A percentile compares a stretch with the other conserved stretches of the same genome.
Conservation (phyloP, 1,140 invertebrate species). For the Dryas iulia region DNA sequence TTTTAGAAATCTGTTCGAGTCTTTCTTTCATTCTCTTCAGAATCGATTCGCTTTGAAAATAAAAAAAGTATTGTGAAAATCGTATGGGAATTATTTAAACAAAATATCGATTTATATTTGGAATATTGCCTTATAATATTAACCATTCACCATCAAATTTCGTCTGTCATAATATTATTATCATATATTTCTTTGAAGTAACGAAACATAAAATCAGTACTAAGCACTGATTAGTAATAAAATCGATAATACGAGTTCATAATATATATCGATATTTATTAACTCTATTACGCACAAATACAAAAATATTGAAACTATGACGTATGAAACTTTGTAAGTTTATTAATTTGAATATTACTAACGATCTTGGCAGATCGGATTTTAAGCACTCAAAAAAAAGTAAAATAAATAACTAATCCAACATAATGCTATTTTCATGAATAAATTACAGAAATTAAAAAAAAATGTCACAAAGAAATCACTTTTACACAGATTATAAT, state of each 20-base stretch:
- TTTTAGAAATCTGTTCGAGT: too few species aligned
- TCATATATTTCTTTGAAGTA: neutral
- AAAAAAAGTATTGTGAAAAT: too few species aligned
- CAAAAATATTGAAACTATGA: constrained; percentile 1
- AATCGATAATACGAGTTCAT: neutral
- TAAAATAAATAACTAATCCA: neutral
- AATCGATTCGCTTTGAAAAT: too few species aligned
- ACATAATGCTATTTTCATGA: too few species aligned
- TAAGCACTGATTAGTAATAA: neutral
- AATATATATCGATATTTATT: neutral
- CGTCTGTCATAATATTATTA: neutral
- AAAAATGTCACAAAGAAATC: too few species aligned
- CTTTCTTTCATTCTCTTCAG: too few species aligned
- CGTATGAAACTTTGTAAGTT: neutral
- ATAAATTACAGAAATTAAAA: too few species aligned
- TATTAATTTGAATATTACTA: neutral
- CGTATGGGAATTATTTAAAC: too few species aligned
- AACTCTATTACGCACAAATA: neutral
- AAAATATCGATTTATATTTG: neutral
- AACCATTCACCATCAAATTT: neutral
- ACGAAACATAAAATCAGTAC: too few species aligned
- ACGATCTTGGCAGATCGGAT: neutral
- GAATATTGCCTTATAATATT: neutral
- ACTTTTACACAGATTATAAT: too few species aligned
- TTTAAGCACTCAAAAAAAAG: neutral